phyloP scores from a whole-genome alignment of 2,888 invertebrate species.

The Parnassius apollo region DNA sequence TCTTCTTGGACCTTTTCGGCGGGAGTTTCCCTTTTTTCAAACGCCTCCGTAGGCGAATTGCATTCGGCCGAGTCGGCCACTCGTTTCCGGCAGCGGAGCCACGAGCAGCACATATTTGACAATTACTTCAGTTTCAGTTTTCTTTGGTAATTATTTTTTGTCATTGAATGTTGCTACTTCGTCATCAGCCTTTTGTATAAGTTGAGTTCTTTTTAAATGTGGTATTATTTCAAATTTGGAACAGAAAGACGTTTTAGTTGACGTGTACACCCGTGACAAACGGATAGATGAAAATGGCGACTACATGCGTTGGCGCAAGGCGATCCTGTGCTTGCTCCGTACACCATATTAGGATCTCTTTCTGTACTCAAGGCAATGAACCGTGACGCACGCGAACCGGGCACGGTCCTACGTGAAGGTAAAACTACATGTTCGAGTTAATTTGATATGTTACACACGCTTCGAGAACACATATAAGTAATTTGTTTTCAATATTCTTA shows the following conservation, averaged over 20 bases:
- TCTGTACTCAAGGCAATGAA: constrained; percentile 77
- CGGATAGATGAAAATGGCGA: constrained; percentile 61
- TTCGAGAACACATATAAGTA: background rate
- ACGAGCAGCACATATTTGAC: constrained; percentile 72
- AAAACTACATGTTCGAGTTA: constrained; percentile 31
- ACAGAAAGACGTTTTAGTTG: constrained; percentile 34
- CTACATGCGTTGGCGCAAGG: constrained; percentile 70
- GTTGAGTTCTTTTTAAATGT: constrained; percentile 22
- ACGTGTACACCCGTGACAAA: constrained; percentile 57
- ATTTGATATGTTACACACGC: constrained; percentile 31
- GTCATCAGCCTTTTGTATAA: constrained; percentile 13
- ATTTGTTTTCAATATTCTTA: constrained; percentile 5
- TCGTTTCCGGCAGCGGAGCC: constrained; percentile 67
- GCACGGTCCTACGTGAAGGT: constrained; percentile 31
- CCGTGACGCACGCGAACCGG: constrained; percentile 64
- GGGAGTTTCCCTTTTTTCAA: constrained; percentile 49
- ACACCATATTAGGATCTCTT: constrained; percentile 75
- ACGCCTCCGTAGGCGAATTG: constrained; percentile 51
- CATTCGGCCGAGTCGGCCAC: constrained; percentile 62
- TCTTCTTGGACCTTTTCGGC: constrained; percentile 42
- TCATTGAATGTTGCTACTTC: constrained; percentile 13
- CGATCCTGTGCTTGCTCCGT: constrained; percentile 60
- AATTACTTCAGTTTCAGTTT: constrained; percentile 33
- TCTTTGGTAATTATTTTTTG: constrained; percentile 34
- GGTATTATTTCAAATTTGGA: constrained; percentile 29